Base-by-base conservation (phyloP, 2,113 vertebrate species). In the Urocitellus parryii region DNA sequence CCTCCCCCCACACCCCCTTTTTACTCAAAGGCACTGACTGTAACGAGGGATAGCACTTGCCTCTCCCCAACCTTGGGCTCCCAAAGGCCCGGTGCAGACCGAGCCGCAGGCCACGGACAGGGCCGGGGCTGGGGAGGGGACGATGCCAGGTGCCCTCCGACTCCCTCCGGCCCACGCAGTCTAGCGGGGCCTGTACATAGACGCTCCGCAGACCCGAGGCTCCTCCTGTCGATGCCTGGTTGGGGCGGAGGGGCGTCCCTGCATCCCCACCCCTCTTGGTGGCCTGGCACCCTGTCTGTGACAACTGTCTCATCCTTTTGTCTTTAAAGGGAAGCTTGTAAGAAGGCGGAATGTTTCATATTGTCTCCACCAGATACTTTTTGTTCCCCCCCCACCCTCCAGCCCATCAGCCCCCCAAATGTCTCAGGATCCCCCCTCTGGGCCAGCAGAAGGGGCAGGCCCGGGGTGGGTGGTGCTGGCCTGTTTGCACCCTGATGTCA, bases 11-110 rank as follows among this genome's bases (percentile, higher is more conserved):
- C 65, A 87, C 91, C 95, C 93, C 81, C 45, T 97, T 96, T 96
- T 96, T 97, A 97, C 80, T 97, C 94, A 96, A 97, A 97, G 97
- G 97, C 97, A 97, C 97, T 98, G 97, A 98, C 97, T 98, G 97
- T 97, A 96, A 96, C 84, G 74, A 92, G 96, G 90, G 78, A 95
- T 81, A 78, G 96, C 65, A 88, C 93, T 61, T 67, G 94, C 39
- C 45, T 91, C 93, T 79, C 91, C 80, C 90, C 82, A 80, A 73
- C 78, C 95, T 73, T 89, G 72, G 91, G 95, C 89, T 87, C 88
- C 90, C 90, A 53, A 79, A 96, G 97, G 97, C 95, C 88, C 94
- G 84, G 96, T 32, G 1, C 39, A 27, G 45, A 78, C 97, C 84
- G 96, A 91, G 97, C 94, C 94, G 68, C 93, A 97, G 97, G 97